Base-by-base conservation (phyloP, 1,140 invertebrate species). In the Brachystomella parvula region DNA sequence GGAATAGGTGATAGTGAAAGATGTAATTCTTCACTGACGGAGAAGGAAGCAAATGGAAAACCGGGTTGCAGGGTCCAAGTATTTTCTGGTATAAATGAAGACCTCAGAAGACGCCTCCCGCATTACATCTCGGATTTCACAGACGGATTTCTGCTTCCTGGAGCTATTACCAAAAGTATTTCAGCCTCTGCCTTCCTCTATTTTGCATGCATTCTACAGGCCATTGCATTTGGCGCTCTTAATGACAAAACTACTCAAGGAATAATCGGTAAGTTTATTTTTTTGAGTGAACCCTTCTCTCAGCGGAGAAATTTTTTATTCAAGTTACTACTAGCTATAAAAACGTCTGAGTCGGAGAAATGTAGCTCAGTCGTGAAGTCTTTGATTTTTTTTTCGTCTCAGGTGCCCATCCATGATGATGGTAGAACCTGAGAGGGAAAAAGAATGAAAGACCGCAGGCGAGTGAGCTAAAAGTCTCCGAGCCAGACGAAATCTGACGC, bases 161-260 rank as follows among this genome's bases (percentile, higher is more conserved):
- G 78, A 65, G 80, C 82, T 15, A 72, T 82, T 12, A 78, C 80
- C 65, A 84, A 84, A 76, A 71, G 66, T 17, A 57, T 74, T 12
- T 75, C 79, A 33, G 83, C 85, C 15, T 83, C 83, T 24, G 78
- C 85, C 31, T 86, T 86, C 75, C 79, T 86, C 3, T 86, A 85
- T 75, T 86, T 86, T 77, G 84, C 83, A 58, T 84, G 84, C 76
- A 77, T 86, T 32, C 77, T 86, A 24, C 84, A 85, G 30, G 82
- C 83, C 65, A 84, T 86, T 66, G 84, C 84, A 30, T 85, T 86
- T 75, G 84, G 84, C 28, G 82, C 83, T 61, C 77, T 86, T 28
- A 85, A 86, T 72, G 80, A 82, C 68, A 82, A 80, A 73, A 85
- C 86, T 72, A 86, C 84, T 26, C 72, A 80, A 47, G 83, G 83